Conservation (phyloP, 1,140 invertebrate species). For the Drosophila lacteicornis region DNA sequence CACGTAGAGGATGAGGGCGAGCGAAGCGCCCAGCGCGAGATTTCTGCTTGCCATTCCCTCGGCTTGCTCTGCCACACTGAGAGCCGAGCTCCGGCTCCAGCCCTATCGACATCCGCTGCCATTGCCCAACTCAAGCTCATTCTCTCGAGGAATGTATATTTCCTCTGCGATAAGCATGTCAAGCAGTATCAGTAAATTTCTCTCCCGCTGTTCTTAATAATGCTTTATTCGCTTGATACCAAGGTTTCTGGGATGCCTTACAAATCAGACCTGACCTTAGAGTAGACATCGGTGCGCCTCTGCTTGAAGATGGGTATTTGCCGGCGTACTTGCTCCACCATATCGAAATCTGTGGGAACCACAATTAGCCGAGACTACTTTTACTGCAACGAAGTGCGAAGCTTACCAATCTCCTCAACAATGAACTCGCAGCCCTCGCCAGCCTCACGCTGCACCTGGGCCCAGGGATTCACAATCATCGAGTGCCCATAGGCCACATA, state of each 20-base stretch:
- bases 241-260: conserved; percentile 6
- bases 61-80: conserved; percentile 42
- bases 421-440: conserved; percentile 90
- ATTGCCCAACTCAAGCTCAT: conserved; percentile 4
- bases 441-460: conserved; percentile 90
- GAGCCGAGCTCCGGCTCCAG: conserved; percentile 8
- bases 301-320: conserved; percentile 93
- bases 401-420: conserved; percentile 89
- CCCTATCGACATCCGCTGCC: conserved; percentile 26
- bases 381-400: not conserved
- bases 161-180: conserved; percentile 57
- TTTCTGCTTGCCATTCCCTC: conserved; percentile 15
- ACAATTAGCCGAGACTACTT: not conserved
- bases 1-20: conserved; percentile 15
- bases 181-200: conserved; percentile 61
- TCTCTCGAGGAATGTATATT: not conserved
- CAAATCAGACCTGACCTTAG: conserved; percentile 26
- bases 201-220: conserved; percentile 53
- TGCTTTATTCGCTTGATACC: conserved; percentile 30
- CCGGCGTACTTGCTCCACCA: conserved; percentile 90
- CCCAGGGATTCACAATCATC: conserved; percentile 95
- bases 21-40: conserved; percentile 1
- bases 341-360: conserved; percentile 88
- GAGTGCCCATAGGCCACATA: conserved; percentile 97
- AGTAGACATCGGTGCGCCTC: conserved; percentile 92